phyloP scores from a whole-genome alignment of 2,888 invertebrate species.

The Drosophila mettleri region DNA sequence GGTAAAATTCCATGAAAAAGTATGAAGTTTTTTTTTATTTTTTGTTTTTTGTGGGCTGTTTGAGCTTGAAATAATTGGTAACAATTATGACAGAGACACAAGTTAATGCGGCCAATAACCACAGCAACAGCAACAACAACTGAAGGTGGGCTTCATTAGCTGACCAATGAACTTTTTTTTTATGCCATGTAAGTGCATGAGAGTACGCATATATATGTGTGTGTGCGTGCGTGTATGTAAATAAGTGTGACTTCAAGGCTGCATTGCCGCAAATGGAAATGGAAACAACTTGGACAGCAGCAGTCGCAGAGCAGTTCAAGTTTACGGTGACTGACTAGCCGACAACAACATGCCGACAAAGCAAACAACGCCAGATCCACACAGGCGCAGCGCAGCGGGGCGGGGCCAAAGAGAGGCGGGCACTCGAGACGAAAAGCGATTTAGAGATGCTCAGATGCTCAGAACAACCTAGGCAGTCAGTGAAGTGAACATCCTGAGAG shows the following conservation, averaged over 20 bases:
- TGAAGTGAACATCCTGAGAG: slow-evolving; percentile 67
- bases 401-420: neutral
- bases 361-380: slow-evolving; percentile 21
- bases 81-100: slow-evolving; percentile 50
- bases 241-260: slow-evolving; percentile 62
- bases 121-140: slow-evolving; percentile 7
- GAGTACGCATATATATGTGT: slow-evolving; percentile 24
- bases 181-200: slow-evolving; percentile 56
- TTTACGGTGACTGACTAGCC: slow-evolving; percentile 60
- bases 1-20: slow-evolving; percentile 33
- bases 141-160: slow-evolving; percentile 70
- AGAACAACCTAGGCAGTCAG: slow-evolving; percentile 36
- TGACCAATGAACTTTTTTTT: slow-evolving; percentile 70
- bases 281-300: slow-evolving; percentile 62
- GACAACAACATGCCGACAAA: slow-evolving; percentile 67
- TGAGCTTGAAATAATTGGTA: slow-evolving; percentile 60
- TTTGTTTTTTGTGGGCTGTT: slow-evolving; percentile 48
- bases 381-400: neutral
- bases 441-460: slow-evolving; percentile 32
- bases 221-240: slow-evolving; percentile 38
- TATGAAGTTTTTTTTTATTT: slow-evolving; percentile 5
- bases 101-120: slow-evolving; percentile 45
- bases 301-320: slow-evolving; percentile 63
- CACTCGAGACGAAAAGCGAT: slow-evolving; percentile 66
- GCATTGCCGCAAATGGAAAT: slow-evolving; percentile 60